phyloP scores from a whole-genome alignment of 1,140 invertebrate genomes.

The Arion vulgaris region DNA sequence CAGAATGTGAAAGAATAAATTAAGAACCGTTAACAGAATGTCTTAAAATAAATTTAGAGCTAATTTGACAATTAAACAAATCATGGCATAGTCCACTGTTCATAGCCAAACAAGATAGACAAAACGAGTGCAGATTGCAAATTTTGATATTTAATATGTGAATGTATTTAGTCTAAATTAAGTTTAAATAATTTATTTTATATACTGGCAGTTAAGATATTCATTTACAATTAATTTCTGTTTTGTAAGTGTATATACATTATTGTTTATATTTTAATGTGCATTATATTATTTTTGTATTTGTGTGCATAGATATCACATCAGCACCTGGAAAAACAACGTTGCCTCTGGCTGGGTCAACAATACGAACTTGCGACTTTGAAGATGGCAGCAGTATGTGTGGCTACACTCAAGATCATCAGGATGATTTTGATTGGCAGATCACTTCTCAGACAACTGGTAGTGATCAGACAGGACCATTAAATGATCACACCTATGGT shows the following conservation, averaged over 20 bases:
- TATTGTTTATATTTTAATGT: neutral
- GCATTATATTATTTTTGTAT: neutral
- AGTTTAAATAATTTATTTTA: too few relatives aligned
- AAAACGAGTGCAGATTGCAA: too few relatives aligned
- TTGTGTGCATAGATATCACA: neutral
- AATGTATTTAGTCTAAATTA: too few relatives aligned
- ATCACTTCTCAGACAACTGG: conserved; percentile 23
- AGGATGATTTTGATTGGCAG: conserved; percentile 40
- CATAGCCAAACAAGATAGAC: too few relatives aligned
- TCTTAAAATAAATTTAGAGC: too few relatives aligned
- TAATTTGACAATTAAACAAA: too few relatives aligned
- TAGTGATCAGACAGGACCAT: conserved; percentile 28
- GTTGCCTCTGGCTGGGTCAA: neutral
- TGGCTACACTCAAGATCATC: conserved; percentile 51
- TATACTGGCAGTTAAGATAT: neutral
- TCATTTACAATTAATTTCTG: neutral
- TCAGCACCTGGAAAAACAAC: neutral
- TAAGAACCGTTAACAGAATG: too few relatives aligned
- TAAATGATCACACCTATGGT: conserved; percentile 45
- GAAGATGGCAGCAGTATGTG: conserved; percentile 49
- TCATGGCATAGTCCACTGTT: too few relatives aligned
- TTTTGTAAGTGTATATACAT: neutral
- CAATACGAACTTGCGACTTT: conserved; percentile 48
- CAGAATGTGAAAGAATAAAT: too few relatives aligned
- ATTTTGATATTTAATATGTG: too few relatives aligned